Evolutionary conservation across 1,140 invertebrate genomes (phyloP), one percentile per base, ranked within the genome.

Genomic region (Caerostris extrusa): DNA sequence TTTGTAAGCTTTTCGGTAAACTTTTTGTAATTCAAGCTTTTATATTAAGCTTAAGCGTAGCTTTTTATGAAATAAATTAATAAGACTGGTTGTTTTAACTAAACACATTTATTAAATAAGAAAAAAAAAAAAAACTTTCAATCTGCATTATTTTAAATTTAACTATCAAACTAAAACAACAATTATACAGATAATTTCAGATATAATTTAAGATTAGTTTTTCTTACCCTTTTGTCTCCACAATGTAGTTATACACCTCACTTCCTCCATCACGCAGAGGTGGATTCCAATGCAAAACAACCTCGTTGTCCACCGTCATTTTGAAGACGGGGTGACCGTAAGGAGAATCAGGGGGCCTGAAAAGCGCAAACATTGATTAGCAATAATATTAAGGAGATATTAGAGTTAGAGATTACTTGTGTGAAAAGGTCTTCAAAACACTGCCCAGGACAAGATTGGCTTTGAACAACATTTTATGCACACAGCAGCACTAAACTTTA

Each of bases 231-330:
- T 95, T 97, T 95, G 98, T 98, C 95, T 98, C 98, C 60, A 98
- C 97, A 1, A 97, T 97, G 95, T 98, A 99, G 95, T 97, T 97
- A 0, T 97, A 97, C 77, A 99, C 96, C 86, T 98, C 97, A 93
- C 97, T 96, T 71, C 98, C 98, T 90, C 98, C 98, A 95, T 98
- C 97, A 95, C 98, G 97, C 3, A 97, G 95, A 3, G 98, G 98
- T 81, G 98, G 97, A 95, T 97, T 97, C 98, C 98, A 98, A 96
- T 83, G 69, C 12, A 94, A 12, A 8, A 60, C 3, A 4, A 67
- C 2, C 17, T 67, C 71, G 10, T 69, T 56, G n/a, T 57, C 53
- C 58, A 85, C 88, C 7, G 2, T 14, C 3, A 83, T 0, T n/a
- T 56, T 34, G 17, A 90, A 58, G 0, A 50, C n/a, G 2, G 17